Evolutionary conservation across 2,888 invertebrate genomes (phyloP).

Genomic region (Acleris cristana): DNA sequence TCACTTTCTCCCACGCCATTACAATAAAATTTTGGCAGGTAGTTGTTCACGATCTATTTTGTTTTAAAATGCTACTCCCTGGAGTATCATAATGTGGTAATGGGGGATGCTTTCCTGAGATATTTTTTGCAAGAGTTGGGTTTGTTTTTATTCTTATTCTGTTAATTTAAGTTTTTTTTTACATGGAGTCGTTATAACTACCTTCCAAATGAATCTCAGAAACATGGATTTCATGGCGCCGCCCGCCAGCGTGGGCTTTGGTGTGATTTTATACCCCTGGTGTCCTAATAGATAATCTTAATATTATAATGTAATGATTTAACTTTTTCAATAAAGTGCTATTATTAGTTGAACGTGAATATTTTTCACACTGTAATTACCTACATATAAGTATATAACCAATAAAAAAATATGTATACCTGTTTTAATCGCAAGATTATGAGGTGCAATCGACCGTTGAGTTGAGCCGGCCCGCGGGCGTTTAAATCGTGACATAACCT

Average conservation of each 20-base stretch:
- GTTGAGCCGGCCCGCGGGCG: conserved; percentile 13
- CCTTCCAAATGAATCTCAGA: no score
- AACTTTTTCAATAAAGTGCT: no score
- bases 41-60: background rate
- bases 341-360: no score
- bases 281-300: no score
- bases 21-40: background rate
- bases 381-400: no score
- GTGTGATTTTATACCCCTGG: background rate
- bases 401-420: no score
- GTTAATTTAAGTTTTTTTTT: background rate
- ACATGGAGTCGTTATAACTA: no score
- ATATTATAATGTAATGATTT: no score
- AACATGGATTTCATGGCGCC: no score
- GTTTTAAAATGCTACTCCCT: conserved; percentile 8
- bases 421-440: no score
- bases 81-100: background rate
- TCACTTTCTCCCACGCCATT: conserved; percentile 25
- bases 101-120: conserved; percentile 14
- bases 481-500: conserved; percentile 34
- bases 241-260: background rate
- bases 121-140: conserved; percentile 4
- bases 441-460: background rate
- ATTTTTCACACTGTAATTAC: no score
- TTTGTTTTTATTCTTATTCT: conserved; percentile 5